Evolutionary conservation across 2,113 vertebrate genomes (phyloP).

Genomic region (Chloropsis hardwickii): DNA sequence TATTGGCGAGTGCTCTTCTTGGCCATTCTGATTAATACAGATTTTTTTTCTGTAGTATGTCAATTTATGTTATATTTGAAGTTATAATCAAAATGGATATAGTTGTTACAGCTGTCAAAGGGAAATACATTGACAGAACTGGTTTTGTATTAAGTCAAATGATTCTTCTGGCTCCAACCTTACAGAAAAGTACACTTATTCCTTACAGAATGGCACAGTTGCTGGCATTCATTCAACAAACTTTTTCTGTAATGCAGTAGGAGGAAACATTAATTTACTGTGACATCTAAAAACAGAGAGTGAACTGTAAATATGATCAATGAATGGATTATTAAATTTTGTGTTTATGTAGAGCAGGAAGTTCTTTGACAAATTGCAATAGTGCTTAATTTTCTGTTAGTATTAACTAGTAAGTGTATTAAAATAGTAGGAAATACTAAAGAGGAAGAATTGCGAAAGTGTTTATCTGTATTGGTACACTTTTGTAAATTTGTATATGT

Average conservation of each 20-base stretch:
- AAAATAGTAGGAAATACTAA: not conserved
- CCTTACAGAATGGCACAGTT: not conserved
- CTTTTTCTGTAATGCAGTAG: not conserved
- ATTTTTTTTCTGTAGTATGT: conserved; percentile 4
- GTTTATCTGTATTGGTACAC: not conserved
- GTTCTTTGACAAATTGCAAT: not conserved
- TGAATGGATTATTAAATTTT: not conserved
- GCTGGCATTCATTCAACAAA: not conserved
- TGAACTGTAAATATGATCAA: not conserved
- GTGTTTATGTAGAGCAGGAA: not conserved
- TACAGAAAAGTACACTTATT: not conserved
- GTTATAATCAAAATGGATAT: not conserved
- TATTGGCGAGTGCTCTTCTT: not conserved
- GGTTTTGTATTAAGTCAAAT: not conserved
- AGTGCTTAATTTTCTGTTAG: not conserved
- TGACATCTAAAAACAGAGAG: not conserved
- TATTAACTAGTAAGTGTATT: not conserved
- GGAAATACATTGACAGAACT: not conserved
- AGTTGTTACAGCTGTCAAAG: not conserved
- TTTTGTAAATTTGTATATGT: not conserved
- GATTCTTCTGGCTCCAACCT: not conserved
- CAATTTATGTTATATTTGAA: conserved; percentile 42
- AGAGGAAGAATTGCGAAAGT: not conserved
- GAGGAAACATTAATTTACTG: not conserved
- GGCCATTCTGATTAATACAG: conserved; percentile 11